Evolutionary conservation across 1,140 invertebrate genomes (phyloP), one percentile per base, ranked within the genome.

Genomic region (Fopius arisanus): DNA sequence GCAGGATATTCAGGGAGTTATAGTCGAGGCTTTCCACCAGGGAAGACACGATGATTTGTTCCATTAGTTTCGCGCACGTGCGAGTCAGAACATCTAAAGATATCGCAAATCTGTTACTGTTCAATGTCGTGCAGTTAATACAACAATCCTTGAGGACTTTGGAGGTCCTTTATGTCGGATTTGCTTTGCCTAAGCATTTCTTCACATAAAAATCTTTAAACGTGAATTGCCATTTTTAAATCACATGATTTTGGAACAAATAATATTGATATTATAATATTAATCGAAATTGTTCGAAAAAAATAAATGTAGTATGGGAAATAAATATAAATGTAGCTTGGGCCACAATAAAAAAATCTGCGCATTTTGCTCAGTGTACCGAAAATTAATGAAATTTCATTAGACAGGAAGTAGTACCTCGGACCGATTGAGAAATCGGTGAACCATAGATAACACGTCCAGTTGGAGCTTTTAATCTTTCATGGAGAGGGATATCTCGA

Each of bases 321-420:
- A 33, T n/a, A n/a, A n/a, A n/a, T n/a, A n/a, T n/a, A n/a, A n/a
- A n/a, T n/a, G n/a, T n/a, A n/a, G n/a, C n/a, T n/a, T n/a, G n/a
- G n/a, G n/a, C n/a, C n/a, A n/a, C n/a, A n/a, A n/a, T n/a, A n/a
- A n/a, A n/a, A n/a, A n/a, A n/a, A n/a, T n/a, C n/a, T n/a, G n/a
- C n/a, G n/a, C n/a, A 48, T 48, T 48, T 48, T 16, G 14, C 7
- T 0, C 54, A 7, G 54, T 59, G 43, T 59, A 1, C 19, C 54
- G 9, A 59, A 59, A 59, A 59, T 59, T 59, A 59, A 28, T 59
- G 54, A 59, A 59, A 59, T 59, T 59, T 19, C 19, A 59, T 59
- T 59, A 59, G 1, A 23, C 19, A 26, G 26, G 23, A 21, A 59
- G 19, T 6, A 26, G 54, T 12, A 26, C 21, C 54, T 26, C 0